Evolutionary conservation across 2,888 invertebrate genomes (phyloP), one percentile per base, ranked within the genome.

Genomic region (Parnassius mnemosyne): DNA sequence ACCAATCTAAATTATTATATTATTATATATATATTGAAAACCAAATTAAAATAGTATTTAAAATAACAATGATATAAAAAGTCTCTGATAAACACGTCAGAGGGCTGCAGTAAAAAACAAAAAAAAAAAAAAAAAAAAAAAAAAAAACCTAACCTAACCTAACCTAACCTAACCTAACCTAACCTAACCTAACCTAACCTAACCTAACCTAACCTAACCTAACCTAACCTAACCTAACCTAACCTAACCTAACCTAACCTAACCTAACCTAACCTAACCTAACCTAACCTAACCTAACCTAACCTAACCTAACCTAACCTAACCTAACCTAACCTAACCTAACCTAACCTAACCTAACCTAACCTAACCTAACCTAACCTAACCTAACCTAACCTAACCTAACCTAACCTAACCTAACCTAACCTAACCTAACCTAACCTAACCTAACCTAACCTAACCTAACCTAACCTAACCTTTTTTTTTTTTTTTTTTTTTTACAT

Each of bases 101-200:
- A n/a, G n/a, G n/a, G n/a, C n/a, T n/a, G n/a, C n/a, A n/a, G n/a
- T n/a, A n/a, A n/a, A n/a, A n/a, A n/a, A n/a, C n/a, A n/a, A n/a
- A n/a, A n/a, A n/a, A n/a, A n/a, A n/a, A n/a, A n/a, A n/a, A n/a
- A n/a, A n/a, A n/a, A n/a, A n/a, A n/a, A n/a, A n/a, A n/a, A n/a
- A n/a, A n/a, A n/a, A n/a, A n/a, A n/a, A n/a, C n/a, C n/a, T n/a
- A n/a, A n/a, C n/a, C n/a, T n/a, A n/a, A n/a, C n/a, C 10, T 43
- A 43, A 43, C 69, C 69, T 66, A 69, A 69, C 68, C 67, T 67
- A 66, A 67, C 68, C 67, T 66, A 69, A 69, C 69, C 67, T 67
- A 66, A 67, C 68, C 67, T 66, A 69, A 69, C 69, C 69, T 66
- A 69, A 69, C 70, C 68, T 68, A 68, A 68, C 68, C 68, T 68